Evolutionary conservation across 2,797 vertebrate genomes (phyloP), one percentile per base, ranked within the genome.

Genomic region (Epinephelus coioides): DNA sequence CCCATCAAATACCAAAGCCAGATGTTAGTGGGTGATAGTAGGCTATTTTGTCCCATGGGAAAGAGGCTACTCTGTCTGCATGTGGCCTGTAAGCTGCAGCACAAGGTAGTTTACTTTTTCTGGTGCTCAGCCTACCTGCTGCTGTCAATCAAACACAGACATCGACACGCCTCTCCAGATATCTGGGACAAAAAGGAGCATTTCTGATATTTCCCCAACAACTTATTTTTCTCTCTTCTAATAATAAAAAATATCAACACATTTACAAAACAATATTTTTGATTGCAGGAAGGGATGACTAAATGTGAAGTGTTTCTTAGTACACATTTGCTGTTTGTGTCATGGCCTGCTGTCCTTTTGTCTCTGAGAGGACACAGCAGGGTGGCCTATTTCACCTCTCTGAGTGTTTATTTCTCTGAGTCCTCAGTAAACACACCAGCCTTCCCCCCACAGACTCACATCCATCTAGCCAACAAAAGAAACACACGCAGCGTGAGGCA

Each of bases 271-370:
- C 4, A 3, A 23, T 15, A 53, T 8, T 34, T 49, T 18, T 23
- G 5, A 25, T 14, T 8, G 8, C 30, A 7, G 38, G 62, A 49
- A 66, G 12, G 18, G 4, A 61, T 23, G 30, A 46, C 3, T 21
- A 1, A 18, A 51, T 62, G 14, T 46, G 55, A 19, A 53, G 44
- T 62, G 59, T 27, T 47, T 40, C 27, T 61, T 53, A 0, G 62
- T 67, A 5, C 38, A 9, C 67, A 69, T 82, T 81, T 67, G 47
- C 38, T 47, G 51, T 25, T 57, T 65, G 55, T 80, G 73, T 59
- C 70, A 60, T 66, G 60, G 56, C 65, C 73, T 71, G 73, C 64
- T 74, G 76, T 88, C 71, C 74, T 79, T 84, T 84, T 80, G 55
- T 77, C 30, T 78, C 57, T 76, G 73, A 69, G 67, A 71, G 34